phyloP scores from a whole-genome alignment of 2,113 vertebrate species.

The Rhinopomastus cyanomelas region DNA sequence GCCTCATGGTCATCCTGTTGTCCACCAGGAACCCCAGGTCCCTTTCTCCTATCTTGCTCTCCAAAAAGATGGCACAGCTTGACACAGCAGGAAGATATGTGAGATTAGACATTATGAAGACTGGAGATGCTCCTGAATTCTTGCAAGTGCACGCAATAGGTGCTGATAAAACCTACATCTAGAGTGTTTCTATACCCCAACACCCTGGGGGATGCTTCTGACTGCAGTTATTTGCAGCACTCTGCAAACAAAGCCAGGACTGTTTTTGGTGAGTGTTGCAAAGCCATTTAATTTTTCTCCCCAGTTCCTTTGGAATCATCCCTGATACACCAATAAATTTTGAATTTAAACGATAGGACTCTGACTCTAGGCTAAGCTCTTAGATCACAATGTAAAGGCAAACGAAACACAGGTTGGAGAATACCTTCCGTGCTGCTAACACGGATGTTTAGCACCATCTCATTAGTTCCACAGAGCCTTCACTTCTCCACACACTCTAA shows the following conservation, averaged over 20 bases:
- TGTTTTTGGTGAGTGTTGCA: background rate
- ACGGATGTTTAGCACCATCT: rapidly evolving
- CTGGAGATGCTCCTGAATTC: background rate
- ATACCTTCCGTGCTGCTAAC: background rate
- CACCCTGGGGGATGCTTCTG: background rate
- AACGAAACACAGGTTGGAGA: background rate
- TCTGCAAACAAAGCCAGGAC: background rate
- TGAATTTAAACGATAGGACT: background rate
- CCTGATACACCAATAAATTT: background rate
- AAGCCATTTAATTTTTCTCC: background rate
- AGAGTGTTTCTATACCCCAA: background rate
- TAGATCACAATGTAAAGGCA: background rate
- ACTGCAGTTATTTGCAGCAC: background rate
- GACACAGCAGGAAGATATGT: background rate
- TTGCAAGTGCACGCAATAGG: background rate
- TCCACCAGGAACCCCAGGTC: too few species aligned
- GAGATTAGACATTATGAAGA: background rate
- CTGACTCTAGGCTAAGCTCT: background rate
- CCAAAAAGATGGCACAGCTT: background rate
- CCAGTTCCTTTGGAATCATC: background rate
- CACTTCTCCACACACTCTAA: background rate
- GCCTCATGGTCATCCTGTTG: too few species aligned
- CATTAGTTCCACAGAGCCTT: background rate
- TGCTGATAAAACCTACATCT: background rate
- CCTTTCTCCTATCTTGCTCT: too few species aligned